phyloP scores from a whole-genome alignment of 1,140 invertebrate species.

The Papilio machaon region DNA sequence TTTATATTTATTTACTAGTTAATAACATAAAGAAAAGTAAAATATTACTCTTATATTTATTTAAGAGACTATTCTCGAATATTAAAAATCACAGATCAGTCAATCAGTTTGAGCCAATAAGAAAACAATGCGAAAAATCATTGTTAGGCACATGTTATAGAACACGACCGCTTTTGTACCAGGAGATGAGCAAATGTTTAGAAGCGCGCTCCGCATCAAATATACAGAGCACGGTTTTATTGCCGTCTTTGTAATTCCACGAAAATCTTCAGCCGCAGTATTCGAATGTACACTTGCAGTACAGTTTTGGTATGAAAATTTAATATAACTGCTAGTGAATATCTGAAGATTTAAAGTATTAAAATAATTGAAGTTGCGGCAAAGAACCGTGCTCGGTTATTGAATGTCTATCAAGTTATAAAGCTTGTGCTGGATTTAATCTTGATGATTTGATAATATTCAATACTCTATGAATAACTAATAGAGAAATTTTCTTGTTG shows the following conservation, averaged over 20 bases:
- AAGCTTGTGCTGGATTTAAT: not conserved
- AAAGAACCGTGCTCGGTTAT: not conserved
- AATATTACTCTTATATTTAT: too few species aligned
- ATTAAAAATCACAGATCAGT: too few species aligned
- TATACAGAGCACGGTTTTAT: not conserved
- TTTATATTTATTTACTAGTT: too few species aligned
- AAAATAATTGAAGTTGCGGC: not conserved
- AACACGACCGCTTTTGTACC: not conserved
- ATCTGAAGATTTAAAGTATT: not conserved
- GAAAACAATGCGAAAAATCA: too few species aligned
- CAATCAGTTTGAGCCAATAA: too few species aligned
- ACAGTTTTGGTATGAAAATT: constrained; percentile 3
- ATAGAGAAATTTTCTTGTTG: not conserved
- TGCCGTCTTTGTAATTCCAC: not conserved
- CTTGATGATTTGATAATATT: not conserved
- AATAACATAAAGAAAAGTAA: too few species aligned
- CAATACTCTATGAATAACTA: not conserved
- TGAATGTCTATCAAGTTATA: not conserved
- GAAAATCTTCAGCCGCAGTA: not conserved
- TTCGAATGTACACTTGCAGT: not conserved
- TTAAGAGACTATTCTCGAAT: too few species aligned
- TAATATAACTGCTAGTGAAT: not conserved
- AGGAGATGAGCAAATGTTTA: not conserved
- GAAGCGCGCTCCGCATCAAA: not conserved
- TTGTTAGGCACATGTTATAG: too few species aligned